Percentiles rank a stretch among this genome's conserved stretches.
Evolutionary conservation across 2,797 vertebrate genomes (phyloP).

Genomic region (Sphaeramia orbicularis): DNA sequence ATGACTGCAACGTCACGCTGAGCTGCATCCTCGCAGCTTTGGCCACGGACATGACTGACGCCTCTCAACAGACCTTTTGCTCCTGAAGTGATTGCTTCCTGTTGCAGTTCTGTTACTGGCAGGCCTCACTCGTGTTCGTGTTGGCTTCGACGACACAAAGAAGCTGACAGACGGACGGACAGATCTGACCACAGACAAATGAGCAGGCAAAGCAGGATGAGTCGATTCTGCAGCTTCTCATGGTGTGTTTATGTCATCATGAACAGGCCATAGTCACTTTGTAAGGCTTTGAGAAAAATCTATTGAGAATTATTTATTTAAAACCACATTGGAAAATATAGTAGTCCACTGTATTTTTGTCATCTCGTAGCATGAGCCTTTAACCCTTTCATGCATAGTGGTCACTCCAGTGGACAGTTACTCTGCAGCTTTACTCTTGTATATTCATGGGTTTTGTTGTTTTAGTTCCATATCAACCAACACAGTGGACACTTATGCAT

Average conservation of each 20-base stretch:
- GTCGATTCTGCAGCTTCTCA: too few species aligned
- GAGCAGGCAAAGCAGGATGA: conserved; percentile 1
- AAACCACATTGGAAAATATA: background rate
- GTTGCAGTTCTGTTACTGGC: conserved; percentile 49
- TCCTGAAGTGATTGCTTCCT: conserved; percentile 78
- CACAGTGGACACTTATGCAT: too few species aligned
- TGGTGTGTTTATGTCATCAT: too few species aligned
- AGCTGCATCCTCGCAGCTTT: conserved; percentile 23
- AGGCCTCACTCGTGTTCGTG: conserved; percentile 14
- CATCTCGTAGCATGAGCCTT: background rate
- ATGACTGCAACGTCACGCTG: background rate
- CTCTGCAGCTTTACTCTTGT: too few species aligned
- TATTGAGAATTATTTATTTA: too few species aligned
- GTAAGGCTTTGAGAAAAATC: too few species aligned
- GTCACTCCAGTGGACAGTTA: too few species aligned
- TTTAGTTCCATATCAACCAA: too few species aligned
- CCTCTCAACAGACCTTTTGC: conserved; percentile 45
- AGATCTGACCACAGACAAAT: conserved; percentile 14
- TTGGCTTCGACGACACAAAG: conserved; percentile 2
- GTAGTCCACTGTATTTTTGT: background rate
- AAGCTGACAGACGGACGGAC: conserved; percentile 13
- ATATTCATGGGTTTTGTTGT: too few species aligned
- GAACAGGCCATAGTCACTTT: too few species aligned
- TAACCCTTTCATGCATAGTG: too few species aligned
- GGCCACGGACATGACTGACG: conserved; percentile 46